Evolutionary conservation across 2,797 vertebrate species (phyloP).

Genomic region (Gobio occitaniae): DNA sequence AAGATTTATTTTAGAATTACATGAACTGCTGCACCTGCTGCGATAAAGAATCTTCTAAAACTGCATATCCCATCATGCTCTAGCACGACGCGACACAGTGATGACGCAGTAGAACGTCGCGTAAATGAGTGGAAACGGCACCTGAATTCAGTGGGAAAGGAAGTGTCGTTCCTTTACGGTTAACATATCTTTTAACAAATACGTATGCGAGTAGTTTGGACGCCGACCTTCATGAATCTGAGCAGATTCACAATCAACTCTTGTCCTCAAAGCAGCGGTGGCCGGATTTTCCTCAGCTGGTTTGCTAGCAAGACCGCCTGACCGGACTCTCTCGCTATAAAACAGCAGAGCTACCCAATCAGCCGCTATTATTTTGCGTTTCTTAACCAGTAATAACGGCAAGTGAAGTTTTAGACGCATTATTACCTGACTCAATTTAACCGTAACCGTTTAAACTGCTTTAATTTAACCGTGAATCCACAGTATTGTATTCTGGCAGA

Average conservation of each 20-base stretch:
- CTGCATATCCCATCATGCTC: slow-evolving; percentile 54
- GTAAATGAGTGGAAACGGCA: slow-evolving; percentile 36
- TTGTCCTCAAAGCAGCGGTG: background rate
- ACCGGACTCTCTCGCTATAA: background rate
- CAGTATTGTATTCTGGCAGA: background rate
- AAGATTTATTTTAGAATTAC: background rate
- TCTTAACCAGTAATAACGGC: background rate
- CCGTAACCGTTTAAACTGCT: background rate
- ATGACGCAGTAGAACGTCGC: slow-evolving; percentile 19
- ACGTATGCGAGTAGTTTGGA: background rate
- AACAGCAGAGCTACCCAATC: background rate
- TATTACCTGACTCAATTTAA: background rate
- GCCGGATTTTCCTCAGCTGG: background rate
- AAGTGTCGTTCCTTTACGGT: background rate
- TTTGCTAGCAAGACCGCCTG: background rate
- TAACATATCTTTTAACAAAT: background rate
- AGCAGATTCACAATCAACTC: background rate
- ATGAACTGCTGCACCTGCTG: slow-evolving; percentile 3
- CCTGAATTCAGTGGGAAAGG: slow-evolving; percentile 24
- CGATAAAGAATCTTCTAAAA: background rate
- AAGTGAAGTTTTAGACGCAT: background rate
- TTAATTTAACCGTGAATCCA: background rate
- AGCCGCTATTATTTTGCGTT: background rate
- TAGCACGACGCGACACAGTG: background rate
- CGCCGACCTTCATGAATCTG: background rate